phyloP scores from a whole-genome alignment of 1,140 invertebrate genomes.

The Aphidius ervi region DNA sequence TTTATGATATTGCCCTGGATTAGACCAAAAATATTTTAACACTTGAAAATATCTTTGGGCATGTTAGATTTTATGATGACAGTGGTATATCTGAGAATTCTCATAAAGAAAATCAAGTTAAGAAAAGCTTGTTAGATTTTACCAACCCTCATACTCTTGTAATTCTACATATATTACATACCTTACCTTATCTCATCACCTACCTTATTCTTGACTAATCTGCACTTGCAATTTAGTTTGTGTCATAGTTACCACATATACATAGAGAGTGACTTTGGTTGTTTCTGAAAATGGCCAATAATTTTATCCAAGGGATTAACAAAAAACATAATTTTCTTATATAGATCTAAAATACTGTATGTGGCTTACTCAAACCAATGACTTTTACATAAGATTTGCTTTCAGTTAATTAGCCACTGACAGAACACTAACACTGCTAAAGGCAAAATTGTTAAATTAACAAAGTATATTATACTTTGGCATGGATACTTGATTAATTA shows the following conservation, averaged over 20 bases:
- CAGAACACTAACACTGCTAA: too few species aligned
- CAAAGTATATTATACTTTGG: too few species aligned
- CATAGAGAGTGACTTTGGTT: neutral
- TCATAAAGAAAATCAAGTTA: constrained; percentile 40
- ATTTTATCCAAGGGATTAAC: neutral
- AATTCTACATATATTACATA: too few species aligned
- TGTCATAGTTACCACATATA: neutral
- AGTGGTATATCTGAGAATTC: constrained; percentile 24
- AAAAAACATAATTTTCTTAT: too few species aligned
- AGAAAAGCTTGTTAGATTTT: constrained; percentile 24
- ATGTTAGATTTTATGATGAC: constrained; percentile 49
- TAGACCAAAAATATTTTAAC: constrained; percentile 53
- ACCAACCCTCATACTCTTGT: constrained; percentile 18
- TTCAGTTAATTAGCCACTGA: too few species aligned
- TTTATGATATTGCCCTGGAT: constrained; percentile 55
- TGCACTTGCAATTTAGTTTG: constrained; percentile 29
- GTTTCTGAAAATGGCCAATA: neutral
- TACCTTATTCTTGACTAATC: constrained; percentile 30
- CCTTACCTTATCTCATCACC: too few species aligned
- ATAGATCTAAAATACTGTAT: too few species aligned
- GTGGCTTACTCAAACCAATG: too few species aligned
- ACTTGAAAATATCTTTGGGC: constrained; percentile 48
- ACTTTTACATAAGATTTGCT: too few species aligned
- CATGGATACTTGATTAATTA: too few species aligned
- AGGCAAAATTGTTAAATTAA: too few species aligned